Base-by-base conservation (phyloP, 1,140 invertebrate genomes). In the Lutraria rhynchaena region DNA sequence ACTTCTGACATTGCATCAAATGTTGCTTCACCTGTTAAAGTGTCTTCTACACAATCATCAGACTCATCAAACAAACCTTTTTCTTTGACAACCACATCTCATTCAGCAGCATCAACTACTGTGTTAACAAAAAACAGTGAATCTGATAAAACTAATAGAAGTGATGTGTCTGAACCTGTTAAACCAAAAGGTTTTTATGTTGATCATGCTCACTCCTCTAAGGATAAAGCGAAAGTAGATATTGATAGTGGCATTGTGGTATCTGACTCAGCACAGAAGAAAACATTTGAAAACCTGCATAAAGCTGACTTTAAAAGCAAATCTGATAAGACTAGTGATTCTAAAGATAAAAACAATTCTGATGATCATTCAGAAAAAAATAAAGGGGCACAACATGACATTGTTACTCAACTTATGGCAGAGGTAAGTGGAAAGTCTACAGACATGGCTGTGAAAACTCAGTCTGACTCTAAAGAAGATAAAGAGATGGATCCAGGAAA, bases 1-100 rank as follows among this genome's bases (percentile, higher is more conserved):
- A 74, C 71, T 60, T 74, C 71, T 35, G 71, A 74, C 17, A 74
- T 74, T 19, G 41, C 71, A 11, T 58, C 71, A 11, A 29, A 55
- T 74, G 41, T 51, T 13, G 29, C 67, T 17, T 55, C 67, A 31
- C 27, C 46, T n/a, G 2, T 7, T 4, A 24, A 27, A 5, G 15
- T 41, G 5, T 7, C 37, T 7, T 41, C 37, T 15, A 41, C 5
- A 41, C 41, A 41, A 13, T 29, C 17, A 35, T 27, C 9, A 37
- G 11, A 61, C 31, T 17, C 4, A 19, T 37, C 33, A 35, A 61
- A 5, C 4, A 7, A 22, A 55, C 19, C 24, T 22, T 55, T n/a
- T 5, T 5, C 24, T 19, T 22, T 22, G 37, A n/a, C 29, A 37
- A 19, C 17, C 15, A 58, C 24, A 9, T 58, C 55, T 5, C 1